Conservation (phyloP, 2,797 vertebrate species). For the Myiothlypis coronata region DNA sequence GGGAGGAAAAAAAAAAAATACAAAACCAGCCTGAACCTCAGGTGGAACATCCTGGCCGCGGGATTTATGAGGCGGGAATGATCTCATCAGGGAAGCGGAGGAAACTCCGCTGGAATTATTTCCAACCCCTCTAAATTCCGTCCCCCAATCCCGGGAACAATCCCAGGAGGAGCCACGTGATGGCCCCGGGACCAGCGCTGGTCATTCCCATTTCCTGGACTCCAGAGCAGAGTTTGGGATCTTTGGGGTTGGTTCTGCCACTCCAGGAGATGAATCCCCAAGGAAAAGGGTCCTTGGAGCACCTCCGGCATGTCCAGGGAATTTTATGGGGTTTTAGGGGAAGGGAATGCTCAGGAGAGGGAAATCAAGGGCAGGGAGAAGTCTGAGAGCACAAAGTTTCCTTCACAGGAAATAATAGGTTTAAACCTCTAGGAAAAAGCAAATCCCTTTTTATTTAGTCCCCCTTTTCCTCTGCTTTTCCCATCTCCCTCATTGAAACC, state of each 20-base stretch:
- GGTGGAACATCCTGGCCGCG: conserved; percentile 7
- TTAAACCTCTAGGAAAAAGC: background rate
- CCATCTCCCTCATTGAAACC: background rate
- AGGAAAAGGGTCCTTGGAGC: background rate
- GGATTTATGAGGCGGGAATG: conserved; percentile 41
- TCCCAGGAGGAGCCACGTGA: background rate
- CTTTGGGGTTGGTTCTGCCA: background rate
- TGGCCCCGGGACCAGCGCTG: background rate
- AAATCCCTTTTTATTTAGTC: background rate
- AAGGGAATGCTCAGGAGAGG: background rate
- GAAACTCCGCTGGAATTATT: conserved; percentile 43
- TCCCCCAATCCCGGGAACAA: background rate
- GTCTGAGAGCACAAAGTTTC: background rate
- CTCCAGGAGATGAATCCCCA: accelerated
- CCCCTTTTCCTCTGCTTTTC: background rate
- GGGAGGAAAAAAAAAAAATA: no score
- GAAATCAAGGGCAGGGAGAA: background rate
- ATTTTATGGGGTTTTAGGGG: background rate
- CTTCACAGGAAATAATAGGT: background rate
- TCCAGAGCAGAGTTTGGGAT: background rate
- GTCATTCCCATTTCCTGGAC: conserved; percentile 2
- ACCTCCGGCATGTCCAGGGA: accelerated
- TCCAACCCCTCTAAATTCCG: background rate
- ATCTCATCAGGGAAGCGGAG: conserved; percentile 40
- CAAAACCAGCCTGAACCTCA: background rate